These are phyloP conservation scores for Phalangium opilio DNA, from an alignment of 2,888 invertebrate genomes.

Conservation along the genomic window DNA sequence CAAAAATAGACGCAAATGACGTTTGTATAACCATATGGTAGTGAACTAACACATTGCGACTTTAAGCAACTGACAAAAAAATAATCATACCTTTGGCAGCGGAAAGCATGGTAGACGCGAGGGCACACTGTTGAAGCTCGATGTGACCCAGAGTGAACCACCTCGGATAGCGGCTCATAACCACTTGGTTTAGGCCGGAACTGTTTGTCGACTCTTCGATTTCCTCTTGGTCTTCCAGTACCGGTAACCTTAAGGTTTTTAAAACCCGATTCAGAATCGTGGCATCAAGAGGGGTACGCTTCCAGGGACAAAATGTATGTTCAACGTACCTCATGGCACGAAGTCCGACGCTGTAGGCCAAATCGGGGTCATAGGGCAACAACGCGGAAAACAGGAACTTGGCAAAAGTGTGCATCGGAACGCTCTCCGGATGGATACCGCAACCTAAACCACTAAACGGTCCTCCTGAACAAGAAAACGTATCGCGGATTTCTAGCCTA, in stretches of 20 bases:
- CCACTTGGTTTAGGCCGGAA: conserved; percentile 35
- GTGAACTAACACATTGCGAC: background rate
- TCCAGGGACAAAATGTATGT: no score
- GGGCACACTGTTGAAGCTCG: conserved; percentile 61
- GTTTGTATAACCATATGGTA: background rate
- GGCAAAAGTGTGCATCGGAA: conserved; percentile 72
- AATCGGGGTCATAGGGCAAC: conserved; percentile 54
- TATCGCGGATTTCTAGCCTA: no score
- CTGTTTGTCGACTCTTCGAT: conserved; percentile 42
- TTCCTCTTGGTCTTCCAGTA: conserved; percentile 55
- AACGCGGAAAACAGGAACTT: conserved; percentile 60
- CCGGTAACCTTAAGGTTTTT: conserved; percentile 44
- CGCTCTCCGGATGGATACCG: conserved; percentile 62
- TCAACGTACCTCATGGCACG: conserved; percentile 48
- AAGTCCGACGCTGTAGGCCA: conserved; percentile 62
- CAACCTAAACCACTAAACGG: conserved; percentile 56
- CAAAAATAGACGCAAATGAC: background rate
- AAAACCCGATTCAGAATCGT: no score
- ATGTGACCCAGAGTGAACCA: conserved; percentile 69
- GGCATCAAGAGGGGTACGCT: no score
- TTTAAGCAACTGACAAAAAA: conserved; percentile 1
- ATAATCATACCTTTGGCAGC: conserved; percentile 44
- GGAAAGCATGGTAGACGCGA: conserved; percentile 59
- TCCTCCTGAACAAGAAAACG: conserved; percentile 36
- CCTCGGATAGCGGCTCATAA: conserved; percentile 45